Evolutionary conservation across 2,113 vertebrate genomes (phyloP).

Genomic region (Hylia prasina): DNA sequence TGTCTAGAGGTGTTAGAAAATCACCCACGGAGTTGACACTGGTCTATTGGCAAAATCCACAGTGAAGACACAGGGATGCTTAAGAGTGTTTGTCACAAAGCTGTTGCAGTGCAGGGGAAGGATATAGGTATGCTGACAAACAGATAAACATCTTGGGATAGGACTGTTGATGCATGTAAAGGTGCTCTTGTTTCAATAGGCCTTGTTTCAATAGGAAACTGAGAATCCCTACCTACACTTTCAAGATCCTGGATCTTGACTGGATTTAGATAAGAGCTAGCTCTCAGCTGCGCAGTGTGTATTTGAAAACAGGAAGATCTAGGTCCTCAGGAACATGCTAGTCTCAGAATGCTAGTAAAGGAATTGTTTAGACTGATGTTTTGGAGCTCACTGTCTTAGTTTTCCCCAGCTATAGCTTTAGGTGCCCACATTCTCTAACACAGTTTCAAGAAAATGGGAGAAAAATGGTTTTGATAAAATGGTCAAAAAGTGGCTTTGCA

Average conservation of each 20-base stretch:
- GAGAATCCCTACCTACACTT: background rate
- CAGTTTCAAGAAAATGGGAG: background rate
- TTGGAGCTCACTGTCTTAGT: background rate
- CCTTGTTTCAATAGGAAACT: too few relatives aligned
- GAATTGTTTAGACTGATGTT: background rate
- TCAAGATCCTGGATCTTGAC: background rate
- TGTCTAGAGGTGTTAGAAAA: constrained; percentile 46
- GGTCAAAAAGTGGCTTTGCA: background rate
- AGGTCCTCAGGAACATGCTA: background rate
- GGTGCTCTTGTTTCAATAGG: background rate
- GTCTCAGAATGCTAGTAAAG: background rate
- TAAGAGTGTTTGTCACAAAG: background rate
- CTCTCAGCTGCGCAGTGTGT: background rate
- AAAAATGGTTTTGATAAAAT: background rate
- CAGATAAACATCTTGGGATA: background rate
- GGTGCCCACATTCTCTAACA: background rate
- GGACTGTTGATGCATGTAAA: background rate
- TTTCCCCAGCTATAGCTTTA: background rate
- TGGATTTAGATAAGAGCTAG: background rate
- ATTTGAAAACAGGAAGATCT: background rate
- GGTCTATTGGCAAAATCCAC: background rate
- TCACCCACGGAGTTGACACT: background rate
- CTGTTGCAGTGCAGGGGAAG: background rate
- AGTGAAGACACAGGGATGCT: background rate
- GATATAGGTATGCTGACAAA: background rate